These are phyloP conservation scores for Pimephales promelas DNA, from an alignment of 2,113 vertebrate genomes.

Conservation along the genomic window DNA sequence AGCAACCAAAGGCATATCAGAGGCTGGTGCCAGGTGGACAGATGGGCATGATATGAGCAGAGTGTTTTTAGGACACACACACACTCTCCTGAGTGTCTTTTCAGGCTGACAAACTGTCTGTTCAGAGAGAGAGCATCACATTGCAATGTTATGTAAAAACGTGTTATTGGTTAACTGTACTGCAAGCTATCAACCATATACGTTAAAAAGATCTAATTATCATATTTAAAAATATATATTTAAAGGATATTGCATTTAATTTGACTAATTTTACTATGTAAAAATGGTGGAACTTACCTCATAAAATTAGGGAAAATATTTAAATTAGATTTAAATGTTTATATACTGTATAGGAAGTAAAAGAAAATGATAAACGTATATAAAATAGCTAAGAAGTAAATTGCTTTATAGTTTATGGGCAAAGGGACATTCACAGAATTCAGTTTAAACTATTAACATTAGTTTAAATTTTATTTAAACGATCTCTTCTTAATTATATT, in stretches of 20 bases:
- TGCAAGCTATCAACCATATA: not conserved
- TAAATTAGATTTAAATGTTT: not conserved
- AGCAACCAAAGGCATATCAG: slow-evolving; percentile 68
- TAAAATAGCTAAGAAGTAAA: not conserved
- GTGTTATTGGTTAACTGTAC: not conserved
- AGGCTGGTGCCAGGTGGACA: slow-evolving; percentile 69
- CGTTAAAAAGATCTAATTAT: too few relatives aligned
- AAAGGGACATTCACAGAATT: not conserved
- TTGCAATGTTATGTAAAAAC: slow-evolving; percentile 10
- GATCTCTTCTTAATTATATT: not conserved
- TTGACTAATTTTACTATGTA: not conserved
- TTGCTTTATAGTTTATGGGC: too few relatives aligned
- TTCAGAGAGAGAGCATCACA: slow-evolving; percentile 30
- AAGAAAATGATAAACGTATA: not conserved
- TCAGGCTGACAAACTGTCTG: slow-evolving; percentile 57
- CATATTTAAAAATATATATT: too few relatives aligned
- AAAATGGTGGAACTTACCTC: not conserved
- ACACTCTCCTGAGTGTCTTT: slow-evolving; percentile 56
- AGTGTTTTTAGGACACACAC: slow-evolving; percentile 48
- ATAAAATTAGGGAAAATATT: not conserved
- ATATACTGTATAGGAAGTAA: too few relatives aligned
- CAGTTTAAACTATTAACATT: not conserved
- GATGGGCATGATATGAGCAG: slow-evolving; percentile 61
- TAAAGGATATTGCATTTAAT: too few relatives aligned
- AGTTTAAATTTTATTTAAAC: not conserved